Base-by-base conservation (phyloP, 2,888 invertebrate species). In the Campoplex capitator region DNA sequence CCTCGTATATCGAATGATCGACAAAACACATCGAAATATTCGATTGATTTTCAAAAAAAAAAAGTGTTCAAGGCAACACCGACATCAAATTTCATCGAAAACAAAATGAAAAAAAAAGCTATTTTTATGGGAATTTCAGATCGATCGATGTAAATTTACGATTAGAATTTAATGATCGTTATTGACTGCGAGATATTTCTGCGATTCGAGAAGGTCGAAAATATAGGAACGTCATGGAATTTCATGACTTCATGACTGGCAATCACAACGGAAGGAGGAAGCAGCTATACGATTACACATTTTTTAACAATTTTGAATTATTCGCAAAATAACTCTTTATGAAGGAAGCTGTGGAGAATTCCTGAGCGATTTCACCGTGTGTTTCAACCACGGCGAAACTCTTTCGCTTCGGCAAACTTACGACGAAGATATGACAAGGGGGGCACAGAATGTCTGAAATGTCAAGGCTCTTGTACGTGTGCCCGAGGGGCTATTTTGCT, bases 401-500 rank as follows among this genome's bases (percentile, higher is more conserved):
- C 35, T 32, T 38, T 80, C 80, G 71, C 54, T 70, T 58, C 7
- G 3, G 56, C 54, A 67, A 71, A 68, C 67, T 48, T 51, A 32
- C 7, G 16, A 68, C 45, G 73, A 58, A 48, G 67, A 71, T 23
- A 23, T 76, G 75, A 82, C 82, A 82, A 45, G 70, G 65, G 54
- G 65, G 77, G 54, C 80, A 38, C 74, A 62, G 82, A 58, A 71
- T 32, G 68, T 70, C 45, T 74, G 62, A 86, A 86, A 86, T 86
- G 86, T 86, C 86, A 86, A 86, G 86, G 86, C 77, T 75, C 48
- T 32, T 13, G 81, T 74, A 77, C 81, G 67, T 81, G 42, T 74
- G 81, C 86, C 84, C 62, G 81, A 84, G 86, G 86, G 77, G 68
- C 68, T 81, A 78, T 75, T 38, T 71, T 62, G 68, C 67, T n/a